A percentile compares a stretch with the other conserved stretches of the same genome.
Conservation (phyloP, 1,140 invertebrate genomes). For the Cydia strobilella region DNA sequence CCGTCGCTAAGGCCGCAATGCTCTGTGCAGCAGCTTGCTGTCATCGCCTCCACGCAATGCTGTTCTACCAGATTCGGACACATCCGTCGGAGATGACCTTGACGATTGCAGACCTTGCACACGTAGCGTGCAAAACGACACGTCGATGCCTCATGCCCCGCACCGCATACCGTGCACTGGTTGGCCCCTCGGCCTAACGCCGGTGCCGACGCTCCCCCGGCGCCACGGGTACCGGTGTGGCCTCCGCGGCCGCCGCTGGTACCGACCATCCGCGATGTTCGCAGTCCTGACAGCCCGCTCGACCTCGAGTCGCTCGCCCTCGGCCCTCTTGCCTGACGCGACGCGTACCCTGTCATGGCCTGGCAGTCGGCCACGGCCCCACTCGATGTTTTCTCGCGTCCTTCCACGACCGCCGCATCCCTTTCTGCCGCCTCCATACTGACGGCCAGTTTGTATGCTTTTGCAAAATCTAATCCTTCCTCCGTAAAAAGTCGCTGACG, state of each 20-base stretch:
- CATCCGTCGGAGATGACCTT: conserved; percentile 19
- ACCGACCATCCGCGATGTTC: no score
- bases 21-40: neutral
- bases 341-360: no score
- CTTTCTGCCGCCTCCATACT: no score
- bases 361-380: no score
- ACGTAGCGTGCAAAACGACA: conserved; percentile 24
- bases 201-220: neutral
- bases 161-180: conserved; percentile 19
- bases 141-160: neutral
- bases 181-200: neutral
- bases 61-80: neutral
- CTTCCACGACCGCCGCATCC: no score
- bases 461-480: no score
- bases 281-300: no score
- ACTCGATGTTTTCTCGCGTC: no score
- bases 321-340: no score
- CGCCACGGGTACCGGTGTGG: neutral
- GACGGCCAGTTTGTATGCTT: no score
- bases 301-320: no score
- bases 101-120: conserved; percentile 16
- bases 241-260: neutral
- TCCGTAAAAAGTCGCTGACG: no score
- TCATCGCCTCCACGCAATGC: neutral
- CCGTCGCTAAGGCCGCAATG: neutral